These are phyloP conservation scores for Ommatoiulus sabulosus DNA, from an alignment of 2,888 invertebrate genomes.

Conservation along the genomic window DNA sequence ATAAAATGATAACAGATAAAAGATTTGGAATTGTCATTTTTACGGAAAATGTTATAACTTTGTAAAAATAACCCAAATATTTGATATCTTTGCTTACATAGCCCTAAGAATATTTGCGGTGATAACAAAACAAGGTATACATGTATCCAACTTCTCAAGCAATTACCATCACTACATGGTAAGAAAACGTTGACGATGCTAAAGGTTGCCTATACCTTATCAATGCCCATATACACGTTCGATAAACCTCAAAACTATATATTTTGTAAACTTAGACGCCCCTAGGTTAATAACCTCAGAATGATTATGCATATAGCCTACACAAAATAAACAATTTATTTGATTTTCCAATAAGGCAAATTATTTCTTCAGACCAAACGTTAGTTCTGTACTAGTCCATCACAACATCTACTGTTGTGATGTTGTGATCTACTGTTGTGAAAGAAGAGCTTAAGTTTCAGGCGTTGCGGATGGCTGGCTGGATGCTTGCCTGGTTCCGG, in stretches of 20 bases:
- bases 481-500: too few relatives aligned
- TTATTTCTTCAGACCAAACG: too few relatives aligned
- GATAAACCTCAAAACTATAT: not conserved
- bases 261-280: not conserved
- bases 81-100: not conserved
- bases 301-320: too few relatives aligned
- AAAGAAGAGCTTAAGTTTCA: too few relatives aligned
- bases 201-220: too few relatives aligned
- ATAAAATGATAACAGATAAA: not conserved
- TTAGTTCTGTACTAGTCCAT: too few relatives aligned
- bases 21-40: not conserved
- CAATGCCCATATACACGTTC: not conserved
- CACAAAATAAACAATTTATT: too few relatives aligned
- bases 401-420: too few relatives aligned
- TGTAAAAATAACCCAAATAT: not conserved
- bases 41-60: not conserved
- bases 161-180: not conserved
- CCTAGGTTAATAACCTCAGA: not conserved
- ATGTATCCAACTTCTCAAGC: not conserved
- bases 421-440: too few relatives aligned
- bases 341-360: too few relatives aligned
- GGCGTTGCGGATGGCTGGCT: too few relatives aligned
- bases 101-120: not conserved
- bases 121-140: not conserved
- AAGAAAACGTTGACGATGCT: too few relatives aligned